Percentiles rank a stretch among this genome's conserved stretches.
Evolutionary conservation across 2,888 invertebrate genomes (phyloP).

Genomic region (Neoaliturus tenellus): DNA sequence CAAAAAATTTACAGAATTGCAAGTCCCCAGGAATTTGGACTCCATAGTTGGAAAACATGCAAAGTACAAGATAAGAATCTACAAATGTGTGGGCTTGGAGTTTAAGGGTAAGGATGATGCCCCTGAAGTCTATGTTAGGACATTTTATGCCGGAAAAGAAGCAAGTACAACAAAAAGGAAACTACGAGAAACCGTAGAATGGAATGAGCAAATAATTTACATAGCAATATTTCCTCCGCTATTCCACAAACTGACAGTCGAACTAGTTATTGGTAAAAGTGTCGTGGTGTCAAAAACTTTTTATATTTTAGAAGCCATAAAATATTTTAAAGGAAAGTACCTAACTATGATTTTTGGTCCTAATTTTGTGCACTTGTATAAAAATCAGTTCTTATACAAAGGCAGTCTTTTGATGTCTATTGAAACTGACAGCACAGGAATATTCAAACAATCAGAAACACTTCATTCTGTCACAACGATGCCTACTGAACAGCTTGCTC

Average conservation of each 20-base stretch:
- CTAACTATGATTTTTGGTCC: conserved; percentile 40
- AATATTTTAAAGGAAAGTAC: background rate
- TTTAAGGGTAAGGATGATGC: background rate
- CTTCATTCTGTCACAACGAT: background rate
- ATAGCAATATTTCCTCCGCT: conserved; percentile 89
- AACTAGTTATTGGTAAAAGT: conserved; percentile 74
- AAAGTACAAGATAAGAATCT: background rate
- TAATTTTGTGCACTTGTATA: conserved; percentile 18
- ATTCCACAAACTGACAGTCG: conserved; percentile 83
- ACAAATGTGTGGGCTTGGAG: conserved; percentile 4
- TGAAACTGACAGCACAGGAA: background rate
- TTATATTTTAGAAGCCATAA: background rate
- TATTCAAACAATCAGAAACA: background rate
- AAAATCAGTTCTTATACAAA: background rate
- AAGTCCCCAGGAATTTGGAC: background rate
- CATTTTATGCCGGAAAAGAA: background rate
- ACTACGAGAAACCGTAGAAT: conserved; percentile 70
- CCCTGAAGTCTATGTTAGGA: background rate
- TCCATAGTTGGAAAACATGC: background rate
- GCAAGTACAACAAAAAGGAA: background rate
- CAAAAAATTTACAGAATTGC: background rate
- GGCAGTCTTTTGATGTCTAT: conserved; percentile 24
- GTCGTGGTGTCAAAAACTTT: conserved; percentile 69
- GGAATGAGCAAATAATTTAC: conserved; percentile 87
- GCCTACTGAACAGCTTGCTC: background rate